Evolutionary conservation across 1,140 invertebrate species (phyloP).

Genomic region (Pteromalus puparum): DNA sequence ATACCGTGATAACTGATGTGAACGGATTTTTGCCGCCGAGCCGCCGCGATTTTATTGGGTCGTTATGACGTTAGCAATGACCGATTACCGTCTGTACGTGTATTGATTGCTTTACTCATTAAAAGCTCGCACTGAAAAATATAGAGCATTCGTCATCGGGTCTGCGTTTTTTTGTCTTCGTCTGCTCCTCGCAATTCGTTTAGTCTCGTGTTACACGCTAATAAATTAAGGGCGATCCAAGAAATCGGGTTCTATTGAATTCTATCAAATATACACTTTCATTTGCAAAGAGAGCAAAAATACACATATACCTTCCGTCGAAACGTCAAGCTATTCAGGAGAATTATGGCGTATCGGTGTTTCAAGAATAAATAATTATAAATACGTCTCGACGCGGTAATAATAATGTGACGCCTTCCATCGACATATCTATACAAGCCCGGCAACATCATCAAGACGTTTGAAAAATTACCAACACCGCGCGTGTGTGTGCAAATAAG

Average conservation of each 20-base stretch:
- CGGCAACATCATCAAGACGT: too few relatives aligned
- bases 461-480: too few relatives aligned
- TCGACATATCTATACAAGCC: background rate
- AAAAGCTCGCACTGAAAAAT: background rate
- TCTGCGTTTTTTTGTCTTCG: background rate
- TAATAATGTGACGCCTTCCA: background rate
- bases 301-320: too few relatives aligned
- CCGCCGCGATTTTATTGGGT: background rate
- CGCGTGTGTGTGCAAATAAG: background rate
- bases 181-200: background rate
- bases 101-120: constrained; percentile 4
- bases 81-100: background rate
- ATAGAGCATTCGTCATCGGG: background rate
- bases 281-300: background rate
- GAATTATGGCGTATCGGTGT: too few relatives aligned
- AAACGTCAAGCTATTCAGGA: too few relatives aligned
- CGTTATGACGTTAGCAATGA: background rate
- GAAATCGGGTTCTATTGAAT: background rate
- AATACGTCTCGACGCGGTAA: background rate
- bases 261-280: background rate
- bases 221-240: background rate
- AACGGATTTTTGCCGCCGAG: background rate
- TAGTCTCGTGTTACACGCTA: background rate
- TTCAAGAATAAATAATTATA: too few relatives aligned
- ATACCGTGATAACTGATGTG: background rate